phyloP scores from a whole-genome alignment of 2,888 invertebrate species.

The Eugnorisma glareosa region DNA sequence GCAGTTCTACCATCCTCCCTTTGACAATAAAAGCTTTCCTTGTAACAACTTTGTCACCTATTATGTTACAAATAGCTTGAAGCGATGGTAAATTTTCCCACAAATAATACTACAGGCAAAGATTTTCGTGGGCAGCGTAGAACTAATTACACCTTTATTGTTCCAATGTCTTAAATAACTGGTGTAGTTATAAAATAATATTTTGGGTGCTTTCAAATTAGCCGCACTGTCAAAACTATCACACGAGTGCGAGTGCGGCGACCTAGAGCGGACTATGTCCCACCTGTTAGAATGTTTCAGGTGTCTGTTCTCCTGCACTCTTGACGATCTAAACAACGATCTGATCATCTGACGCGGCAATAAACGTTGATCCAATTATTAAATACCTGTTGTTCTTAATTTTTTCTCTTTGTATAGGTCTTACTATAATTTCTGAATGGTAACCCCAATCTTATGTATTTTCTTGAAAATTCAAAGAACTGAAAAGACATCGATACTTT shows the following conservation, averaged over 20 bases:
- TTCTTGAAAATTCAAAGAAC: slow-evolving; percentile 1
- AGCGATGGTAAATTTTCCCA: slow-evolving; percentile 14
- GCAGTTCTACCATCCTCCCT: slow-evolving; percentile 14
- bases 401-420: background rate
- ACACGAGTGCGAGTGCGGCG: too few species aligned
- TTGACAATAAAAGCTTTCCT: slow-evolving; percentile 36
- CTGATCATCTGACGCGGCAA: too few species aligned
- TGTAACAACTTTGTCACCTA: slow-evolving; percentile 27
- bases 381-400: background rate
- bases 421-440: too few species aligned
- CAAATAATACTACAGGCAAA: background rate
- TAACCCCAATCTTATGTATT: background rate
- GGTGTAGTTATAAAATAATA: too few species aligned
- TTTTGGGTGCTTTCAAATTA: too few species aligned
- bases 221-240: too few species aligned
- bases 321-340: too few species aligned
- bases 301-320: too few species aligned
- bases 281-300: too few species aligned
- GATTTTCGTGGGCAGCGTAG: slow-evolving; percentile 9
- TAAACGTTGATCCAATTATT: background rate
- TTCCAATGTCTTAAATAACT: background rate
- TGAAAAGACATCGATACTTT: background rate
- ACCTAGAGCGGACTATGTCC: too few species aligned
- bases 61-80: slow-evolving; percentile 38
- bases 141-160: slow-evolving; percentile 31